Conservation (phyloP, 2,888 invertebrate species). For the Apamea monoglypha region DNA sequence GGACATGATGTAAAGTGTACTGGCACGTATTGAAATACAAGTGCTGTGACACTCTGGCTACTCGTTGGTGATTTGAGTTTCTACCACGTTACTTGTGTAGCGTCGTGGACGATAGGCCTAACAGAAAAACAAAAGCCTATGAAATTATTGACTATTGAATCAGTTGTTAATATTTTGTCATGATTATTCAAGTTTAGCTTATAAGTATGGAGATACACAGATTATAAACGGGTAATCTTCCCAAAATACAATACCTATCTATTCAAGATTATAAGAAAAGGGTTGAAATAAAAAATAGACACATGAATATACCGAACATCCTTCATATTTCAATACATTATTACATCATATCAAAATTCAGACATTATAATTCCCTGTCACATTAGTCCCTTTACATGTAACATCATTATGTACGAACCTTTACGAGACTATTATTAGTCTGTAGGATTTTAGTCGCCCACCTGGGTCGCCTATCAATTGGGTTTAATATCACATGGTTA, state of each 20-base stretch:
- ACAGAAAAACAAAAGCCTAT: too few species aligned
- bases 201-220: too few species aligned
- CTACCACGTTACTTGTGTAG: neutral
- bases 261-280: constrained; percentile 11
- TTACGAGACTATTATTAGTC: constrained; percentile 64
- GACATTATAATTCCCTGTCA: constrained; percentile 33
- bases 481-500: constrained; percentile 77
- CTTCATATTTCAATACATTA: constrained; percentile 39
- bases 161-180: neutral
- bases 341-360: constrained; percentile 26
- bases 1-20: too few species aligned
- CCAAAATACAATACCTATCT: neutral
- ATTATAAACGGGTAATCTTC: neutral
- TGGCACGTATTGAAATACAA: too few species aligned
- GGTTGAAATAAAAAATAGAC: constrained; percentile 8
- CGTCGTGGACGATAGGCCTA: neutral
- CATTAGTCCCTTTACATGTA: constrained; percentile 15
- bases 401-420: constrained; percentile 60
- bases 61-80: neutral
- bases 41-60: neutral
- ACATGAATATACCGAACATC: constrained; percentile 7
- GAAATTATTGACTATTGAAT: neutral
- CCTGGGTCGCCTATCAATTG: constrained; percentile 74
- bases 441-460: constrained; percentile 73
- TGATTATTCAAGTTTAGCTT: too few species aligned